Evolutionary conservation across 1,140 invertebrate species (phyloP).

Genomic region (Euglossa dilemma): DNA sequence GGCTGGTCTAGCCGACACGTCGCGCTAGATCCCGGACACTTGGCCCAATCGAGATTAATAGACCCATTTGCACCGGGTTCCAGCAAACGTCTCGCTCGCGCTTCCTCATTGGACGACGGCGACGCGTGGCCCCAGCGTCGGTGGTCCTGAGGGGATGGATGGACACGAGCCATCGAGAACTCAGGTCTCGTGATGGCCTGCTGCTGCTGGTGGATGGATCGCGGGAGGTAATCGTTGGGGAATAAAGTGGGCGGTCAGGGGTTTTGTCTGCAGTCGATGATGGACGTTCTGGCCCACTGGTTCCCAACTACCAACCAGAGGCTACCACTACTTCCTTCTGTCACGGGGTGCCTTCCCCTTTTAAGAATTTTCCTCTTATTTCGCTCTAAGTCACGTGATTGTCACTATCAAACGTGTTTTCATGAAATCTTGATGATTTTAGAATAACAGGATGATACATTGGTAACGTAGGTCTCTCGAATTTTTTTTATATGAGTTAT

Average conservation of each 20-base stretch:
- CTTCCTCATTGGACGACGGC: not conserved
- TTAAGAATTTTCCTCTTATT: too few relatives aligned
- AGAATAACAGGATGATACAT: too few relatives aligned
- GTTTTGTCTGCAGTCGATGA: not conserved
- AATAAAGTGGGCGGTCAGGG: not conserved
- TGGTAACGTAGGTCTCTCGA: too few relatives aligned
- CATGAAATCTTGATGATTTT: too few relatives aligned
- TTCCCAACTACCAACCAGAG: not conserved
- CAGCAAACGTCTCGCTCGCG: slow-evolving; percentile 3
- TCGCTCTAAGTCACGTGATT: too few relatives aligned
- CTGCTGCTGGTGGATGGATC: too few relatives aligned
- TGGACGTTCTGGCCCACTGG: not conserved
- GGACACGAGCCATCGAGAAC: not conserved
- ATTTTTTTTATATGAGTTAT: too few relatives aligned
- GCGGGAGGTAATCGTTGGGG: not conserved
- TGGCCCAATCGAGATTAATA: slow-evolving; percentile 44
- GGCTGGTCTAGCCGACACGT: slow-evolving; percentile 34
- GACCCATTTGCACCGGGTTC: slow-evolving; percentile 6
- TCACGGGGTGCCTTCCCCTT: too few relatives aligned
- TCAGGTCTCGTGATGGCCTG: not conserved
- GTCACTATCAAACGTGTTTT: too few relatives aligned
- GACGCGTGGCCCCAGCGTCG: not conserved
- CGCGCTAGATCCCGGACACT: slow-evolving; percentile 32
- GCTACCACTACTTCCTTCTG: too few relatives aligned
- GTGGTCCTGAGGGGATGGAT: not conserved